Evolutionary conservation across 2,113 vertebrate genomes (phyloP).

Genomic region (Forbesichthys papilliferus): DNA sequence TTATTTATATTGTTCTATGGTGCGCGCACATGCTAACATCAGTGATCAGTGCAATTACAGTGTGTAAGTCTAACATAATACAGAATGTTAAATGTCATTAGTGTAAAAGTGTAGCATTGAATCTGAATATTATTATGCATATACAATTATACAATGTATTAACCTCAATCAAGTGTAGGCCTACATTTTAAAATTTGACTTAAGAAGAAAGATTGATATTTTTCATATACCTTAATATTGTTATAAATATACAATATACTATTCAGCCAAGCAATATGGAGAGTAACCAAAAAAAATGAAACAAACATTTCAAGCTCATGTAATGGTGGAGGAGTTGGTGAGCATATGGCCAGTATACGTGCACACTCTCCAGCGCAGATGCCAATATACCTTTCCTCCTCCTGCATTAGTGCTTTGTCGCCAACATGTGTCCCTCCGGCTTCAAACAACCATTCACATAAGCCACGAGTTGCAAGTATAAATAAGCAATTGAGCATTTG

Average conservation of each 20-base stretch:
- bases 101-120: no score
- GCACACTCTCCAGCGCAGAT: neutral
- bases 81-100: no score
- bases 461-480: conserved; percentile 41
- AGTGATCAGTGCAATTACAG: neutral
- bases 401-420: neutral
- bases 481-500: conserved; percentile 53
- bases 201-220: no score
- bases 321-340: neutral
- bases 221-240: no score
- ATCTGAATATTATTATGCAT: no score
- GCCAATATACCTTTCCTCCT: neutral
- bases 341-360: neutral
- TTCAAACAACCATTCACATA: conserved; percentile 24
- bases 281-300: neutral
- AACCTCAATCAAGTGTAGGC: no score
- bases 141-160: no score
- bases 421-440: neutral
- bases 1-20: neutral
- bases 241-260: no score
- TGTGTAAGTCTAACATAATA: neutral
- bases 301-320: neutral
- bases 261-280: neutral
- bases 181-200: no score
- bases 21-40: neutral